A percentile compares a stretch with the other conserved stretches of the same genome.
These are phyloP conservation scores for Onychomys torridus DNA, from an alignment of 2,797 vertebrate species.

Conservation along the genomic window DNA sequence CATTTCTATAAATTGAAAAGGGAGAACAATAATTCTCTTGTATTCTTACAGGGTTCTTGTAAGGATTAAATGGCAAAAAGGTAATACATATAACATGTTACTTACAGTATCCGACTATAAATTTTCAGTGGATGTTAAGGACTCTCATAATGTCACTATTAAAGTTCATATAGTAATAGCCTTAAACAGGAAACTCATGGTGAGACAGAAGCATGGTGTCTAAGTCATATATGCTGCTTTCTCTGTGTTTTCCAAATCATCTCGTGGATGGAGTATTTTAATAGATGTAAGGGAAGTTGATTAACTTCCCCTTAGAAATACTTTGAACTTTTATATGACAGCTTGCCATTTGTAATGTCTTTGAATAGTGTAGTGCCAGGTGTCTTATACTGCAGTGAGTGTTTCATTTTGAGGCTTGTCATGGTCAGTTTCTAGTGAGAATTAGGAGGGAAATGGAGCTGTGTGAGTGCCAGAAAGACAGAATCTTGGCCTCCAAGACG, in stretches of 20 bases:
- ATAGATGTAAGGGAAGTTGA: neutral
- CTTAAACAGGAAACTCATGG: neutral
- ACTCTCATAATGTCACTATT: neutral
- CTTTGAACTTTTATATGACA: slow-evolving; percentile 32
- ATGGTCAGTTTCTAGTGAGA: neutral
- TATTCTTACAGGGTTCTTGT: neutral
- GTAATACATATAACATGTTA: neutral
- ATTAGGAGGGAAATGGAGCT: neutral
- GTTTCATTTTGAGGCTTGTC: neutral
- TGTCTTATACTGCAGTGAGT: neutral
- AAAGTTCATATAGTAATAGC: neutral
- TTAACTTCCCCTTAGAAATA: slow-evolving; percentile 43
- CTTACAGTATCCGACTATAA: neutral
- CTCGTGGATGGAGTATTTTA: neutral
- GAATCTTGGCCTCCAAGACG: neutral
- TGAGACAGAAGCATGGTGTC: neutral
- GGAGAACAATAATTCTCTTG: neutral
- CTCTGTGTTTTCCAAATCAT: slow-evolving; percentile 11
- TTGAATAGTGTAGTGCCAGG: neutral
- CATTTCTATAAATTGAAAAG: neutral
- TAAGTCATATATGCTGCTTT: neutral
- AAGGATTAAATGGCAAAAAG: slow-evolving; percentile 6
- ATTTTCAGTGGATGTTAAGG: neutral
- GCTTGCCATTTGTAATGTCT: neutral
- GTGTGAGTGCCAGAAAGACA: neutral